Evolutionary conservation across 2,797 vertebrate genomes (phyloP).

Genomic region (Crocodylus rhombifer): DNA sequence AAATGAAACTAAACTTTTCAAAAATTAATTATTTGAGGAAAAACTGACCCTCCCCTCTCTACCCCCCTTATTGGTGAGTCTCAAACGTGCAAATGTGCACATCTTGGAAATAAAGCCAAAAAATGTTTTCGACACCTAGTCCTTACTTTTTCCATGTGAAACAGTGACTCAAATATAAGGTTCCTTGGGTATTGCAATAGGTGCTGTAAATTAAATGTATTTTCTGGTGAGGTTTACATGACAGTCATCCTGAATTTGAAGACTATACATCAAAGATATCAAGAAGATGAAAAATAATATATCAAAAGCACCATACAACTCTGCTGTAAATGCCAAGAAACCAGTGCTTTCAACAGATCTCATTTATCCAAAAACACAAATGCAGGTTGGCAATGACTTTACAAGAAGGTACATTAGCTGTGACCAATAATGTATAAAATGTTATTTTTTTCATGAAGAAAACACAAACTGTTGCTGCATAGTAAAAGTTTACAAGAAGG

Average conservation of each 20-base stretch:
- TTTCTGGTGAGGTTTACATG: too few species aligned
- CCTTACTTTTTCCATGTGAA: background rate
- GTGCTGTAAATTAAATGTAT: too few species aligned
- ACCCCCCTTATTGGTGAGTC: background rate
- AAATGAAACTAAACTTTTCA: too few species aligned
- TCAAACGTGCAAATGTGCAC: background rate
- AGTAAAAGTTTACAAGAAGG: background rate
- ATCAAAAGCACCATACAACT: background rate
- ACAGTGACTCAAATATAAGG: background rate
- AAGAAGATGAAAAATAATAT: background rate
- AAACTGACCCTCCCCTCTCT: too few species aligned
- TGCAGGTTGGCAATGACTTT: background rate
- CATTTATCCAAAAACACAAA: rapidly evolving
- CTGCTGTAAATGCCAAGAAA: background rate
- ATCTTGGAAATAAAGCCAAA: background rate
- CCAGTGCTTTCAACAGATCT: rapidly evolving
- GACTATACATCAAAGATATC: background rate
- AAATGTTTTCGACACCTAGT: rapidly evolving
- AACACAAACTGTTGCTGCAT: background rate
- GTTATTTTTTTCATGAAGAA: background rate
- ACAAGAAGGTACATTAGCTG: background rate
- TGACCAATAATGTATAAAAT: background rate
- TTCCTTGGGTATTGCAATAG: background rate
- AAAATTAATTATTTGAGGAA: too few species aligned
- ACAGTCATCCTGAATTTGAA: background rate